phyloP scores from a whole-genome alignment of 2,797 vertebrate genomes.

The Calcarius lapponicus region DNA sequence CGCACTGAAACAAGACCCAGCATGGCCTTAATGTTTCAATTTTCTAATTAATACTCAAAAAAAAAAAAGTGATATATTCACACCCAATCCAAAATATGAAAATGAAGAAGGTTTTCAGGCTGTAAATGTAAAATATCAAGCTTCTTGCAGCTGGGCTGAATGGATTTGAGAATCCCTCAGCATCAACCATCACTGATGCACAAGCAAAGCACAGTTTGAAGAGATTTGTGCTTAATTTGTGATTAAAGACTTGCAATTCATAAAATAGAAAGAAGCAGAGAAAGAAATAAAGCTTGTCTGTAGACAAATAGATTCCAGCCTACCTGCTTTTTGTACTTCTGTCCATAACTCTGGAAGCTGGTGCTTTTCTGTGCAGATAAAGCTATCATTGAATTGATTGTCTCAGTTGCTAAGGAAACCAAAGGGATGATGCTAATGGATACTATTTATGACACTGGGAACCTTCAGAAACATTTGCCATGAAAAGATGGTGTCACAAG shows the following conservation, averaged over 20 bases:
- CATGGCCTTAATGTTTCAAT: not conserved
- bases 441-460: slow-evolving; percentile 76
- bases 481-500: slow-evolving; percentile 67
- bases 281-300: slow-evolving; percentile 46
- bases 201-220: not conserved
- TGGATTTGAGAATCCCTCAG: not conserved
- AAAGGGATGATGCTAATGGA: slow-evolving; percentile 73
- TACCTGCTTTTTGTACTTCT: slow-evolving; percentile 57
- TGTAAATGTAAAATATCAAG: not conserved
- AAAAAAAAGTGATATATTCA: not conserved
- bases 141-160: not conserved
- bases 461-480: slow-evolving; percentile 71
- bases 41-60: not conserved
- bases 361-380: slow-evolving; percentile 64
- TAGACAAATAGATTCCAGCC: slow-evolving; percentile 13
- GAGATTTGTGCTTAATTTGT: not conserved
- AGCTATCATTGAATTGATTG: slow-evolving; percentile 73
- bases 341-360: slow-evolving; percentile 40
- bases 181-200: not conserved
- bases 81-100: not conserved
- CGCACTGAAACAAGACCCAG: not conserved
- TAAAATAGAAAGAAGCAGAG: slow-evolving; percentile 28
- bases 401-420: slow-evolving; percentile 77
- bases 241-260: slow-evolving; percentile 12
- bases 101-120: not conserved